Evolutionary conservation across 2,113 vertebrate species (phyloP).

Genomic region (Chionomys nivalis): DNA sequence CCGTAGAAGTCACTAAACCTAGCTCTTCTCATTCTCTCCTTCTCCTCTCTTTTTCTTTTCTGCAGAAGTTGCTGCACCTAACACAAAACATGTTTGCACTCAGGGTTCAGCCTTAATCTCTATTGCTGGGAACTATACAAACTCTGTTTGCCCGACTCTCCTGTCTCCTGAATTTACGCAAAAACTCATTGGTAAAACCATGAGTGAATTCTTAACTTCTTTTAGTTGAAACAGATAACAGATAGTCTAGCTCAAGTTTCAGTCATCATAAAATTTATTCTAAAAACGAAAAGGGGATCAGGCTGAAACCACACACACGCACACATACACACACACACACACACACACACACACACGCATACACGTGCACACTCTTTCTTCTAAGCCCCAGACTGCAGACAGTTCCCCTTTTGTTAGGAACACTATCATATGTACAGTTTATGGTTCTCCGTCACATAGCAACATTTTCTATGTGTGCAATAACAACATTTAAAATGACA

Average conservation of each 20-base stretch:
- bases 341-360: not conserved
- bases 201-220: constrained; percentile 47
- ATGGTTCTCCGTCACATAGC: constrained; percentile 74
- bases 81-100: constrained; percentile 3
- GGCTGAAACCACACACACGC: not conserved
- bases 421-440: constrained; percentile 67
- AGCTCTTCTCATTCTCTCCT: not conserved
- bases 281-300: not conserved
- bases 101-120: not conserved
- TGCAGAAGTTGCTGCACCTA: not conserved
- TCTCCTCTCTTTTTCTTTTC: not conserved
- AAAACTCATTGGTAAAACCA: constrained; percentile 46
- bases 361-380: not conserved
- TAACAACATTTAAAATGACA: constrained; percentile 84
- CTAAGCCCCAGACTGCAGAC: constrained; percentile 62
- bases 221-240: constrained; percentile 31
- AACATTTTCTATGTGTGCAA: constrained; percentile 82
- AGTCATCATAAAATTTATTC: constrained; percentile 57
- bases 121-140: not conserved
- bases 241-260: constrained; percentile 39
- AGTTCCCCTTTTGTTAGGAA: constrained; percentile 47
- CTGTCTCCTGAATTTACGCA: not conserved
- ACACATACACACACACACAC: not conserved
- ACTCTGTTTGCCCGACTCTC: not conserved
- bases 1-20: not conserved